Percentiles rank a stretch among this genome's conserved stretches.
phyloP scores from a whole-genome alignment of 2,797 vertebrate species.

The Philypnodon macrostomus region DNA sequence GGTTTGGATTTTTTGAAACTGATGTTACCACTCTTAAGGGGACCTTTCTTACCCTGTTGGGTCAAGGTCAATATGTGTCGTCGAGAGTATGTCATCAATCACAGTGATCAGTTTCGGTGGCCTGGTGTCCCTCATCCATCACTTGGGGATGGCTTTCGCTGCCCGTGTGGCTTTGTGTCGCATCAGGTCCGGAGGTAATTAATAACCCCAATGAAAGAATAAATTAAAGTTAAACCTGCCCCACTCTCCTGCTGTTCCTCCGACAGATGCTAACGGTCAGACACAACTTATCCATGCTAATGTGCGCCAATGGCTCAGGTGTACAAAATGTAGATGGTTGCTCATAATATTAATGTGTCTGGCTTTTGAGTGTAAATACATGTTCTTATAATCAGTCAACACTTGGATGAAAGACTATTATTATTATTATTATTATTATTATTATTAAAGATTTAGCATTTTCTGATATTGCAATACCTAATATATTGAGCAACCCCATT shows the following conservation, averaged over 20 bases:
- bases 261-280: conserved; percentile 52
- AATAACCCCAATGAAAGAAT: conserved; percentile 64
- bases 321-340: not conserved
- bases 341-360: not conserved
- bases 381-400: too few relatives aligned
- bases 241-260: conserved; percentile 66
- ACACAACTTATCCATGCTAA: not conserved
- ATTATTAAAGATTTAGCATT: too few relatives aligned
- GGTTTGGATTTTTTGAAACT: conserved; percentile 7
- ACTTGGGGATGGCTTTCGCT: conserved; percentile 64
- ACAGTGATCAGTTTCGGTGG: conserved; percentile 66
- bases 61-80: conserved; percentile 76
- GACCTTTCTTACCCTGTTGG: conserved; percentile 40
- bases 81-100: conserved; percentile 74
- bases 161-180: conserved; percentile 60
- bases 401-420: too few relatives aligned
- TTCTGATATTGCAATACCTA: too few relatives aligned
- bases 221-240: conserved; percentile 73
- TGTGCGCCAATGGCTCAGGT: not conserved
- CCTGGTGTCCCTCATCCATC: conserved; percentile 80
- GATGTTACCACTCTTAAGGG: conserved; percentile 11
- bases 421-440: too few relatives aligned
- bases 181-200: conserved; percentile 63
- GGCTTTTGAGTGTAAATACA: not conserved
- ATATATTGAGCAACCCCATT: too few relatives aligned